Conservation (phyloP, 1,140 invertebrate genomes). For the Neocloeon triangulifer region DNA sequence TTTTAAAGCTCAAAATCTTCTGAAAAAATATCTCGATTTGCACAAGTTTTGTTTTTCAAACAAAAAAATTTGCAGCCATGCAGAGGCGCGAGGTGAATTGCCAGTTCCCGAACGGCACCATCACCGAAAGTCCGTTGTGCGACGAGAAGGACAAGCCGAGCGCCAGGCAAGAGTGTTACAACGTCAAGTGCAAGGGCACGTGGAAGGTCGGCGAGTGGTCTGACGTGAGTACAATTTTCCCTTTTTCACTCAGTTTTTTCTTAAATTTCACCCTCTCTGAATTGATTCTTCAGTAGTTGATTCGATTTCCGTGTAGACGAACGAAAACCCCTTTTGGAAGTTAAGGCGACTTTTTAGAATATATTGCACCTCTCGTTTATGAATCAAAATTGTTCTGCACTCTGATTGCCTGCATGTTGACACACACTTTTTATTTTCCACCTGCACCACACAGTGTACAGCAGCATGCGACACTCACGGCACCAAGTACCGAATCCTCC, state of each 20-base stretch:
- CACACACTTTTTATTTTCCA: too few species aligned
- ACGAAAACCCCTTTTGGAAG: too few species aligned
- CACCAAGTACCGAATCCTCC: slow-evolving; percentile 57
- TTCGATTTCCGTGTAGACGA: too few species aligned
- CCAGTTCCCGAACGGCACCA: slow-evolving; percentile 34
- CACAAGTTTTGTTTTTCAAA: slow-evolving; percentile 2
- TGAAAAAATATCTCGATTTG: too few species aligned
- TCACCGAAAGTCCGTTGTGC: slow-evolving; percentile 31
- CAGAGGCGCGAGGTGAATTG: slow-evolving; percentile 50
- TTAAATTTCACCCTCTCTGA: too few species aligned
- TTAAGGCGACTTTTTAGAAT: too few species aligned
- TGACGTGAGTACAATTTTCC: slow-evolving; percentile 43
- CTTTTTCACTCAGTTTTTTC: too few species aligned
- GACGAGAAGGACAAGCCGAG: slow-evolving; percentile 39
- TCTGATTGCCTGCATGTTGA: too few species aligned
- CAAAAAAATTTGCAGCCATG: slow-evolving; percentile 28
- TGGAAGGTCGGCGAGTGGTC: slow-evolving; percentile 76
- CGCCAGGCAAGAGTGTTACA: slow-evolving; percentile 50
- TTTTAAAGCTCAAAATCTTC: too few species aligned
- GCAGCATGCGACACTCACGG: slow-evolving; percentile 47
- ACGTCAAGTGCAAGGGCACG: slow-evolving; percentile 51
- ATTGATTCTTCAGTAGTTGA: too few species aligned
- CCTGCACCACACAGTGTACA: too few species aligned
- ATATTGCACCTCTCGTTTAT: too few species aligned
- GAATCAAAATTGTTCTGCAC: slow-evolving; percentile 1